These are phyloP conservation scores for Chloroclysta siterata DNA, from an alignment of 2,888 invertebrate genomes.

Conservation along the genomic window DNA sequence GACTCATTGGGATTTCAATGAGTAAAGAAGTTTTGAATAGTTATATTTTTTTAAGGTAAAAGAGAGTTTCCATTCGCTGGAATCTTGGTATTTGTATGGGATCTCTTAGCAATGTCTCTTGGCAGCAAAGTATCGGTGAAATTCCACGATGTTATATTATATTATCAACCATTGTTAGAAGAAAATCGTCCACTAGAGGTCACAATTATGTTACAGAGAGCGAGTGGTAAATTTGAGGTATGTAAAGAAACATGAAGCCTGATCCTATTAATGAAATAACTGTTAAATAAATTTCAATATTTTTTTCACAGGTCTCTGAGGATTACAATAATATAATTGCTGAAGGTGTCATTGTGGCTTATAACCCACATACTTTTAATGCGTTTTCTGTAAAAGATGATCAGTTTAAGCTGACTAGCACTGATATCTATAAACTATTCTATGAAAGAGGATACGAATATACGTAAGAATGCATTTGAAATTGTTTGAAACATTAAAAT, in stretches of 20 bases:
- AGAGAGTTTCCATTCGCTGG: conserved; percentile 91
- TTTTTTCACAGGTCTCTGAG: conserved; percentile 16
- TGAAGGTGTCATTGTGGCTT: conserved; percentile 17
- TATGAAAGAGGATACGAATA: conserved; percentile 27
- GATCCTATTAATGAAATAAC: too few species aligned
- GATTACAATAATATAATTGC: conserved; percentile 13
- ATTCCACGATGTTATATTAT: conserved; percentile 86
- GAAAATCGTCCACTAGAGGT: conserved; percentile 82
- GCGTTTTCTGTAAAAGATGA: conserved; percentile 1
- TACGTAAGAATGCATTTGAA: conserved; percentile 12
- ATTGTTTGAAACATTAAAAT: not conserved
- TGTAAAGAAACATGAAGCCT: too few species aligned
- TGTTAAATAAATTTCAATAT: too few species aligned
- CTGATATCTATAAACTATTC: conserved; percentile 19
- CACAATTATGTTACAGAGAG: conserved; percentile 85
- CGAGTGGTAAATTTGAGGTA: conserved; percentile 86
- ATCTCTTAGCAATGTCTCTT: conserved; percentile 86
- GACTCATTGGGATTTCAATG: too few species aligned
- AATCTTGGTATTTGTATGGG: conserved; percentile 89
- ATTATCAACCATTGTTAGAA: conserved; percentile 84
- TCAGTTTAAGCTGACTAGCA: conserved; percentile 2
- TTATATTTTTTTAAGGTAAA: conserved; percentile 82
- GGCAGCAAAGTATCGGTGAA: conserved; percentile 86
- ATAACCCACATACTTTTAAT: not conserved
- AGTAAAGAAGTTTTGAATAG: too few species aligned